phyloP scores from a whole-genome alignment of 35 echinoderm and acorn worm species.

The Ptychodera flava region DNA sequence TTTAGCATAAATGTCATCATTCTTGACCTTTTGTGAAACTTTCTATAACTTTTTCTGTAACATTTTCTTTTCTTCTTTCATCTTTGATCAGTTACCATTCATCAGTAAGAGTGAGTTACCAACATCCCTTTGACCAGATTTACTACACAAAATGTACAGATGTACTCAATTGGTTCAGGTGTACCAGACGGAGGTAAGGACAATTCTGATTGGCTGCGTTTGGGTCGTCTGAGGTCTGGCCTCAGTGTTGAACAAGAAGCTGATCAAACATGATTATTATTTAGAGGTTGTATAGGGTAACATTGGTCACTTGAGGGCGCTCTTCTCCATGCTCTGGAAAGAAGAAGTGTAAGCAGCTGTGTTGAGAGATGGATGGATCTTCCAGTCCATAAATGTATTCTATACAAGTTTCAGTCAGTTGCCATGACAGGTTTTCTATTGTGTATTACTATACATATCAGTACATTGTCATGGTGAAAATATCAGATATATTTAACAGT shows the following conservation, averaged over 20 bases:
- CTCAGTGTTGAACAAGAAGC: not conserved
- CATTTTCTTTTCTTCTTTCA: no score
- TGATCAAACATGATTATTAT: not conserved
- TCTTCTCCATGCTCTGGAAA: not conserved
- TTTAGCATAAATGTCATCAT: no score
- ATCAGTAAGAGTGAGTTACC: constrained; percentile 27
- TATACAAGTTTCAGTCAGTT: no score
- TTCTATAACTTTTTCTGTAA: no score
- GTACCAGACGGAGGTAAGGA: constrained; percentile 90
- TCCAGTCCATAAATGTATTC: no score
- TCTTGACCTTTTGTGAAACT: no score
- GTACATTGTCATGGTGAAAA: not conserved
- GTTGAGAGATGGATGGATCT: no score
- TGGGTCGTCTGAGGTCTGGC: no score
- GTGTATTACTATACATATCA: not conserved
- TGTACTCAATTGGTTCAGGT: constrained; percentile 79
- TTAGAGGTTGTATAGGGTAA: not conserved
- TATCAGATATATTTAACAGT: not conserved
- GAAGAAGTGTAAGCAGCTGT: not conserved
- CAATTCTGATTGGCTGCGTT: no score
- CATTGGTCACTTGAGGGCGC: not conserved
- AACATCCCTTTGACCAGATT: constrained; percentile 54
- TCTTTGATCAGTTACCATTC: constrained; percentile 29
- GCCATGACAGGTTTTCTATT: no score
- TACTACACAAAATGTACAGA: constrained; percentile 88